phyloP scores from a whole-genome alignment of 2,888 invertebrate species.

The Mantis religiosa region DNA sequence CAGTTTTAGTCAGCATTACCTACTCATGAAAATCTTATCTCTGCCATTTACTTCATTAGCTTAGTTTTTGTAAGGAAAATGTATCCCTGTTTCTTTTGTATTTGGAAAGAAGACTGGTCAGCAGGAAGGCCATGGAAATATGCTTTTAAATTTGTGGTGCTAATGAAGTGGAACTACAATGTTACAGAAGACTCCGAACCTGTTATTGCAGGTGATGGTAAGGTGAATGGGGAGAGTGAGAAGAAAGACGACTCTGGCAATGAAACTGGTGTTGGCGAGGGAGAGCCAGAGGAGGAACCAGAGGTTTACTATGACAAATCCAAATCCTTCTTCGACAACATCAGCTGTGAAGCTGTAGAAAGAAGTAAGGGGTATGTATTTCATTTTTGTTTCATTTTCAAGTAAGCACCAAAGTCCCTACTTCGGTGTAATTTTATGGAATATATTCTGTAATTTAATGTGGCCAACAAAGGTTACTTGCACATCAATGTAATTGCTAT shows the following conservation, averaged over 20 bases:
- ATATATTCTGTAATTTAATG: too few relatives aligned
- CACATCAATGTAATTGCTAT: too few relatives aligned
- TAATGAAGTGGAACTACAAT: not conserved
- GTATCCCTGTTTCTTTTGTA: not conserved
- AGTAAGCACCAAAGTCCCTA: too few relatives aligned
- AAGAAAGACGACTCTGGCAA: constrained; percentile 89
- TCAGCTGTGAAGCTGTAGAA: constrained; percentile 96
- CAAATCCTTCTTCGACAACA: constrained; percentile 98
- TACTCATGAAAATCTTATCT: not conserved
- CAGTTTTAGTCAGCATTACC: too few relatives aligned
- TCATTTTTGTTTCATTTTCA: not conserved
- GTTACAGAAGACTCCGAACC: constrained; percentile 24
- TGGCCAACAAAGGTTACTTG: too few relatives aligned
- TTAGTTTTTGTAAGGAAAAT: not conserved
- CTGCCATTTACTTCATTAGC: not conserved
- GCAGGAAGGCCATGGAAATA: not conserved
- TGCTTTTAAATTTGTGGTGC: not conserved
- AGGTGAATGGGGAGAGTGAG: constrained; percentile 61
- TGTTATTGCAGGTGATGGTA: constrained; percentile 32
- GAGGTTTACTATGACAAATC: constrained; percentile 84
- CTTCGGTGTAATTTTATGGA: too few relatives aligned
- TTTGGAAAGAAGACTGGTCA: not conserved
- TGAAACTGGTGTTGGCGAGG: constrained; percentile 81
- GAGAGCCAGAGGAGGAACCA: constrained; percentile 65
- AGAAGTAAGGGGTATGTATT: constrained; percentile 62